These are phyloP conservation scores for Marmota flaviventris DNA, from an alignment of 2,113 vertebrate genomes.

Conservation along the genomic window DNA sequence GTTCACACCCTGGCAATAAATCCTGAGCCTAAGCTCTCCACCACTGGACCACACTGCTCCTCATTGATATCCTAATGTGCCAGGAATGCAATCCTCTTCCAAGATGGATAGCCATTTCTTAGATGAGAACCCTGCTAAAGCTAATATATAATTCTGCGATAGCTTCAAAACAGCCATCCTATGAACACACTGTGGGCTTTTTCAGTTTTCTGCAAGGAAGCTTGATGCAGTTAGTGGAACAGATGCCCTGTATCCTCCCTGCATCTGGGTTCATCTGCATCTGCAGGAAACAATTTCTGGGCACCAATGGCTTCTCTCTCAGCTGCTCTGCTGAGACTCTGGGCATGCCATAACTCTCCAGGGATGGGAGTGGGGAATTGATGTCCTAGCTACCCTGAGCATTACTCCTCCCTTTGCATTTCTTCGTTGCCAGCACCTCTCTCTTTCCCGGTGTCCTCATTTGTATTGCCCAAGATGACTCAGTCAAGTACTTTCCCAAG, in stretches of 20 bases:
- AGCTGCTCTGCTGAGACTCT: not conserved
- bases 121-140: not conserved
- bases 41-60: not conserved
- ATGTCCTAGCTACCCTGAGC: not conserved
- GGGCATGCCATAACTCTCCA: not conserved
- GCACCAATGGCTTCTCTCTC: not conserved
- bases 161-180: not conserved
- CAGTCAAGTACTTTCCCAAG: not conserved
- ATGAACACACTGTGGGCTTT: not conserved
- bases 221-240: rapidly evolving
- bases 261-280: not conserved
- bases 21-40: not conserved
- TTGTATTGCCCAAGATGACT: not conserved
- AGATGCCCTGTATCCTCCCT: rapidly evolving
- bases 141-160: not conserved
- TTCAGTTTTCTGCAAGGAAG: not conserved
- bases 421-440: not conserved
- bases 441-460: not conserved
- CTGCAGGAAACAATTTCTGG: not conserved
- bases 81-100: not conserved
- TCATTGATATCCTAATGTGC: not conserved
- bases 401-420: not conserved
- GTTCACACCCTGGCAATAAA: not conserved
- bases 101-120: not conserved
- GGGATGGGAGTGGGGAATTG: not conserved